phyloP scores from a whole-genome alignment of 2,113 vertebrate species.

The Megatriorchis doriae region DNA sequence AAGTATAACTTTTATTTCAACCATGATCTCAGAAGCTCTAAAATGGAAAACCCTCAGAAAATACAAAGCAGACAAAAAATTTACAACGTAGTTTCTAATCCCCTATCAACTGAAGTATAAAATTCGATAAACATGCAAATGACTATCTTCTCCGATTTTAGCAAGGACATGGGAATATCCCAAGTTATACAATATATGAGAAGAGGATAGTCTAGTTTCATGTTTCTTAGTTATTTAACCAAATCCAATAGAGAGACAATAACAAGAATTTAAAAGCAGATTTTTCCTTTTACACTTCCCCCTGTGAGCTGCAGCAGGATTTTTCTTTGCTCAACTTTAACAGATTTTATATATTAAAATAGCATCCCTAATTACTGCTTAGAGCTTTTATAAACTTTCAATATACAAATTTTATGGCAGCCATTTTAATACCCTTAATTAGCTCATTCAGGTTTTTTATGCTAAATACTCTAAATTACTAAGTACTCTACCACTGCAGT shows the following conservation, averaged over 20 bases:
- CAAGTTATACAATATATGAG: not conserved
- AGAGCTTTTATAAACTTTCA: not conserved
- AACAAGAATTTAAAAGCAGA: not conserved
- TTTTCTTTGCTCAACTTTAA: not conserved
- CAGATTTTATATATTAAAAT: not conserved
- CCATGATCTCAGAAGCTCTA: not conserved
- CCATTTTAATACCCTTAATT: slow-evolving; percentile 3
- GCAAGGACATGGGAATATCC: not conserved
- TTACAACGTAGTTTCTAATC: not conserved
- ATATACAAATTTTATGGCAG: not conserved
- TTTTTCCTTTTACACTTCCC: not conserved
- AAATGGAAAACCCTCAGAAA: not conserved
- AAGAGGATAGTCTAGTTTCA: not conserved
- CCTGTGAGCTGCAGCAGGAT: not conserved
- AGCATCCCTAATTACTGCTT: slow-evolving; percentile 16
- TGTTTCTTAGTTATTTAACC: not conserved
- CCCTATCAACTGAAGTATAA: not conserved
- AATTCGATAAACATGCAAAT: not conserved
- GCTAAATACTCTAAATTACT: not conserved
- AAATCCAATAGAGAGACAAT: not conserved
- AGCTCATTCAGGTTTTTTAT: not conserved
- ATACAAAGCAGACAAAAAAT: not conserved
- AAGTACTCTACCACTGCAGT: not conserved
- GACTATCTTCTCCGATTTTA: not conserved
- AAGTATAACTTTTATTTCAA: not conserved